phyloP scores from a whole-genome alignment of 2,888 invertebrate species.

The Lochmaea capreae region DNA sequence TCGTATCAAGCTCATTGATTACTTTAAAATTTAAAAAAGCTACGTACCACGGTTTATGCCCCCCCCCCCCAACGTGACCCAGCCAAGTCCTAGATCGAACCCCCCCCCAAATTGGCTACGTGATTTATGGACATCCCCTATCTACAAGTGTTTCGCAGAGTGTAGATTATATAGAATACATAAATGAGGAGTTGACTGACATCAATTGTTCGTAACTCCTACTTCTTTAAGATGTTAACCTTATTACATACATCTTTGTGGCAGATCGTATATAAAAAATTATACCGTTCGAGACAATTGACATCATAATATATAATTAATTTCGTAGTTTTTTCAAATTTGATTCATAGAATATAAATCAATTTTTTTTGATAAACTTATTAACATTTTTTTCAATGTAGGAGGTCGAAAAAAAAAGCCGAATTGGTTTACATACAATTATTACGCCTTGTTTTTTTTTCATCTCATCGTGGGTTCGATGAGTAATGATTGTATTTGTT shows the following conservation, averaged over 20 bases:
- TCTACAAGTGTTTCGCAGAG: too few species aligned
- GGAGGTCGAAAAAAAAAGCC: background rate
- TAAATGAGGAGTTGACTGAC: background rate
- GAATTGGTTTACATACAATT: background rate
- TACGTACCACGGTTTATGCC: too few species aligned
- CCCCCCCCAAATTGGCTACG: too few species aligned
- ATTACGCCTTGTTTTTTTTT: slow-evolving; percentile 1
- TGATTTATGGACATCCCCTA: too few species aligned
- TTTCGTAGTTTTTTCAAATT: background rate
- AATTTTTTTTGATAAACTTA: background rate
- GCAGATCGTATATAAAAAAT: background rate
- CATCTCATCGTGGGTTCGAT: background rate
- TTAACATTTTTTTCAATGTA: background rate
- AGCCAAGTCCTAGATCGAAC: too few species aligned
- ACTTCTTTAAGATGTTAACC: background rate
- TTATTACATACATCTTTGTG: background rate
- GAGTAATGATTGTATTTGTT: background rate
- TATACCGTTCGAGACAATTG: background rate
- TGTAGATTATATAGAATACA: too few species aligned
- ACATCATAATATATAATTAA: background rate
- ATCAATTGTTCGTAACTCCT: background rate
- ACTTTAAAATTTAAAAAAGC: too few species aligned
- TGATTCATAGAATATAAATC: slow-evolving; percentile 4
- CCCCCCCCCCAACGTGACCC: too few species aligned
- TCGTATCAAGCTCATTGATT: too few species aligned